Conservation (phyloP, 37 sponge, comb jelly and placozoan genomes). For the Cliona cf. orientalis region DNA sequence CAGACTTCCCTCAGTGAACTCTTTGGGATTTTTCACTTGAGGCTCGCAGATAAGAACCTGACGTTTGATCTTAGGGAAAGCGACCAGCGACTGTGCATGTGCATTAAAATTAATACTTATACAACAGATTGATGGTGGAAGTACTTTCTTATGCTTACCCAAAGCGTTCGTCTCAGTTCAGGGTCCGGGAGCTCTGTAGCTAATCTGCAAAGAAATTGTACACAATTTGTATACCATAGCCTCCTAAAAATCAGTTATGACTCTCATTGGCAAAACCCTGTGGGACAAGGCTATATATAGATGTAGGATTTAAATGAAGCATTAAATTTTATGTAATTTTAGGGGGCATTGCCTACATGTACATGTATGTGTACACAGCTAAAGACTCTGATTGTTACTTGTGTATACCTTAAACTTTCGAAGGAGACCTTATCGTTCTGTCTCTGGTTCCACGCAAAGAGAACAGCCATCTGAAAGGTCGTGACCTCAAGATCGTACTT, state of each 20-base stretch:
- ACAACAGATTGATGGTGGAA: too few species aligned
- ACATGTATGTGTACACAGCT: too few species aligned
- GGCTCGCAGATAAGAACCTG: conserved; percentile 84
- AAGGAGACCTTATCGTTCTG: conserved; percentile 82
- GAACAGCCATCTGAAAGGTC: conserved; percentile 94
- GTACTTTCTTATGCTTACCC: conserved; percentile 51
- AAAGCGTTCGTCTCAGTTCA: conserved; percentile 84
- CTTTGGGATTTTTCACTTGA: conserved; percentile 54
- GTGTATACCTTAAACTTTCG: conserved; percentile 73
- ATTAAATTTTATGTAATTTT: too few species aligned
- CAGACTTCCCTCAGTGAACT: conserved; percentile 53
- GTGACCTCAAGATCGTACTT: conserved; percentile 94
- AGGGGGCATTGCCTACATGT: too few species aligned
- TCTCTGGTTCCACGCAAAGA: conserved; percentile 93
- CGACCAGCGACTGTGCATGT: conserved; percentile 65
- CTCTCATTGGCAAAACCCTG: not conserved
- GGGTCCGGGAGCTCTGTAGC: conserved; percentile 87
- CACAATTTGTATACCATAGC: too few species aligned
- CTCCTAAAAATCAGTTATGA: not conserved
- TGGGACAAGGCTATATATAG: not conserved
- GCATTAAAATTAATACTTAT: not conserved
- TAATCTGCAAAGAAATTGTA: conserved; percentile 40
- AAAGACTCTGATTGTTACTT: not conserved
- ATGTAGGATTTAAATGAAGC: not conserved
- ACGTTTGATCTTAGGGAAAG: conserved; percentile 85